Evolutionary conservation across 2,113 vertebrate species (phyloP), one percentile per base, ranked within the genome.

Genomic region (Dryoscopus gambensis): DNA sequence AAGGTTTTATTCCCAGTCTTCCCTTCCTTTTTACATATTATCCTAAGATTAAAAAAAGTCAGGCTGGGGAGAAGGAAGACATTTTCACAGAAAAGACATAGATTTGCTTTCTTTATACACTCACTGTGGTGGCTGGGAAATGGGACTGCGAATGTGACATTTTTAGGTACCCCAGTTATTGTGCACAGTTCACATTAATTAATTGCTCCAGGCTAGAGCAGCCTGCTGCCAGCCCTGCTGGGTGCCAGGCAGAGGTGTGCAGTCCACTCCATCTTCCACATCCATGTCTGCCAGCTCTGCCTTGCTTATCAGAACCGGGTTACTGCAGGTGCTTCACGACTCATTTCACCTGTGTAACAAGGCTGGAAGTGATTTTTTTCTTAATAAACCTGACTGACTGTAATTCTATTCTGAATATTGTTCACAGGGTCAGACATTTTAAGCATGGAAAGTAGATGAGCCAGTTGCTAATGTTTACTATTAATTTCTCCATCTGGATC

Each of bases 401-500:
- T 57, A 67, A 87, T n/a, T 91, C 69, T 75, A 3, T 53, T 64
- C 62, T 60, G 52, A 74, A 39, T 77, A 60, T 10, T 28, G 3
- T 89, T 79, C 15, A 2, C 14, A 8, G 14, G 28, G 31, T 55
- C 52, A 91, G 56, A 24, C 33, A 16, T 55, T 80, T 59, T 31
- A 52, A 57, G 46, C 33, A 47, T 10, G 50, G 74, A 55, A 89
- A 82, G 46, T 44, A 89, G 50, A 64, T 52, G 74, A 85, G 21
- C 49, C 39, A 37, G 49, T 87, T 87, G 53, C 13, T 86, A 50
- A 62, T 31, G 55, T 87, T 91, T 78, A 31, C 37, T 28, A 16
- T 73, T 76, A 69, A 64, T 90, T 89, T 84, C 53, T 84, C 52
- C 28, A 57, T 68, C 70, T 83, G 70, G 44, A 62, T 67, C 56